Base-by-base conservation (phyloP, 1,140 invertebrate species). In the Neuroterus valhalla region DNA sequence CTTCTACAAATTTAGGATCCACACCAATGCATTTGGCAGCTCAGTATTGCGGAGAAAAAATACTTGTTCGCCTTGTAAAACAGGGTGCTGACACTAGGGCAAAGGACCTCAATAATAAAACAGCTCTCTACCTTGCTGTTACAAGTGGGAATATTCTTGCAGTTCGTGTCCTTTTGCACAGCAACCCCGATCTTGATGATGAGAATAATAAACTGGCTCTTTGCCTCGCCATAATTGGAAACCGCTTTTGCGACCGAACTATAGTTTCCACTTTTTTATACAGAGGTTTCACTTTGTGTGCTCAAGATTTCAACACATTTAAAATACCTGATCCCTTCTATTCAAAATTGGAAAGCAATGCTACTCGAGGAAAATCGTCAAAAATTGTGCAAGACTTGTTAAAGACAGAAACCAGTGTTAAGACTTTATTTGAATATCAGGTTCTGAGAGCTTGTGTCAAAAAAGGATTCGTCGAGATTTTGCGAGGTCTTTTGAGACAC, bases 401-500 rank as follows among this genome's bases (percentile, higher is more conserved):
- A 1, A n/a, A 62, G n/a, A n/a, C 14, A 2, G 8, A 31, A 62
- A 3, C 55, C 5, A 31, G 14, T 2, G 5, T 31, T 31, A 3
- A 4, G 15, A 2, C 2, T 38, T n/a, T 62, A n/a, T 62, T 62
- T 4, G 4, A 62, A 62, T 62, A 62, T 62, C 55, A 31, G 31
- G n/a, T 62, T 62, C 8, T 80, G 38, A 31, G 78, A 52, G 21
- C 52, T n/a, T 76, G 75, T 67, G 66, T 72, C 4, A 2, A 43
- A 17, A 62, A 71, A 55, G 70, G 71, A 14, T 48, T 74, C 44
- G n/a, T 48, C 10, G 43, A 71, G 43, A 72, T 72, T 50, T 48
- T 78, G 14, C 48, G 69, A 38, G 44, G 67, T 46, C 66, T 84
- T 45, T 48, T 82, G 10, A 23, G 77, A 42, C 45, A 74, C n/a